These are phyloP conservation scores for Hypotaenidia okinawae DNA, from an alignment of 2,797 vertebrate species.

Conservation along the genomic window DNA sequence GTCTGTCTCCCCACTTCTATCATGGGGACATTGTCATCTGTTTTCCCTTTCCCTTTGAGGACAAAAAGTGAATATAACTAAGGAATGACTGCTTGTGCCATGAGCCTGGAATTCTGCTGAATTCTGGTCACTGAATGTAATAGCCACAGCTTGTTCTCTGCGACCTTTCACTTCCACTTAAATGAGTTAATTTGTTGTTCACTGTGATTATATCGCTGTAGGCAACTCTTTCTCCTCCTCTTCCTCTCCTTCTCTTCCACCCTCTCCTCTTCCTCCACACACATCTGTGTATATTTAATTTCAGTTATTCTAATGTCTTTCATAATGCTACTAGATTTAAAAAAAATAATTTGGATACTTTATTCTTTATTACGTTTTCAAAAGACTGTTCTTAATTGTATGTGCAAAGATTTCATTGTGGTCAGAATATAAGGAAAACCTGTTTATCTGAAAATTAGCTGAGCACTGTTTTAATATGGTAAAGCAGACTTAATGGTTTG, in stretches of 20 bases:
- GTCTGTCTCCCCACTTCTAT: not conserved
- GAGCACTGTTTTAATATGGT: not conserved
- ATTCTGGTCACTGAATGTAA: not conserved
- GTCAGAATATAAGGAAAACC: not conserved
- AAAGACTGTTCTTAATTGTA: not conserved
- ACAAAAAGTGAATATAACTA: not conserved
- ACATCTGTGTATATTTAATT: not conserved
- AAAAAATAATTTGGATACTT: too few relatives aligned
- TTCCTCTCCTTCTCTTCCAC: too few relatives aligned
- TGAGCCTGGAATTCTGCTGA: not conserved
- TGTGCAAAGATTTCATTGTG: not conserved
- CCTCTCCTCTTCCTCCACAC: too few relatives aligned
- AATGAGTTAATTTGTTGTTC: not conserved
- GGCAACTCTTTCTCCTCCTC: not conserved
- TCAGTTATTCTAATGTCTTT: not conserved
- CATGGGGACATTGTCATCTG: not conserved
- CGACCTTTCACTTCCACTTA: not conserved
- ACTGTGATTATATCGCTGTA: not conserved
- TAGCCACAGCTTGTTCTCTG: not conserved
- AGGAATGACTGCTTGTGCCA: not conserved
- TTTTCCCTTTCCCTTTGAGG: not conserved
- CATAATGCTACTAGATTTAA: not conserved
- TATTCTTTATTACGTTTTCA: fast-evolving
- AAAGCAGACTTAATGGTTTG: not conserved
- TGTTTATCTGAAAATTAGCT: not conserved